These are phyloP conservation scores for human (Homo sapiens) DNA, from an alignment of 2,113 vertebrate genomes.

Conservation along the genomic window DNA sequence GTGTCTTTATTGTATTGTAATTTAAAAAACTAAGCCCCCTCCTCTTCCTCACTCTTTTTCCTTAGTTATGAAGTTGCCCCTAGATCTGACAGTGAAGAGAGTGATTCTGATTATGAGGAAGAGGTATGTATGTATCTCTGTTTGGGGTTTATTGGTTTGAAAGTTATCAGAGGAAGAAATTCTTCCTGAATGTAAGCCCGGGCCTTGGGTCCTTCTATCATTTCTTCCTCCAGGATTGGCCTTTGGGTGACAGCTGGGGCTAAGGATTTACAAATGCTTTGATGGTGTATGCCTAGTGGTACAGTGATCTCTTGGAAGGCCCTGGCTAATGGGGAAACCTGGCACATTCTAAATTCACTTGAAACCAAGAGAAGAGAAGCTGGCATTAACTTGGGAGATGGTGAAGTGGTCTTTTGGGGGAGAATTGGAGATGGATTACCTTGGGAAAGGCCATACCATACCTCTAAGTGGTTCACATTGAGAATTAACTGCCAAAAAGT, in stretches of 20 bases:
- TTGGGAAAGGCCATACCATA: background rate
- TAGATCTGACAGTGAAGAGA: constrained; percentile 97
- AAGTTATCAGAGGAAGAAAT: background rate
- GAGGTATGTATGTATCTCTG: constrained; percentile 87
- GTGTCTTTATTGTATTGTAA: background rate
- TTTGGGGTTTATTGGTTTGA: background rate
- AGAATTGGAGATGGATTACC: background rate
- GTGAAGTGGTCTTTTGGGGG: background rate
- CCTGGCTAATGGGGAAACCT: background rate
- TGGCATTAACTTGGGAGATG: background rate
- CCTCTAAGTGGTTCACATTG: background rate
- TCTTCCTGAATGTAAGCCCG: background rate
- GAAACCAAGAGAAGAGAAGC: background rate
- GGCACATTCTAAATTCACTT: background rate
- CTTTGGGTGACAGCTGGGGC: background rate
- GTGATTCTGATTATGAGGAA: constrained; percentile 96
- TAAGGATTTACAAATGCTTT: background rate
- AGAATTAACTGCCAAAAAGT: background rate
- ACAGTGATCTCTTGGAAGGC: background rate
- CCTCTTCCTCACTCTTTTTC: background rate
- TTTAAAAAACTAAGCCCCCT: background rate
- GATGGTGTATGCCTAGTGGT: fast-evolving
- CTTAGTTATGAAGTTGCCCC: constrained; percentile 97
- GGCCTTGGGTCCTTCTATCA: background rate
- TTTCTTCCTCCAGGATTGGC: background rate